phyloP scores from a whole-genome alignment of 2,888 invertebrate species.

The Chorisops tibialis region DNA sequence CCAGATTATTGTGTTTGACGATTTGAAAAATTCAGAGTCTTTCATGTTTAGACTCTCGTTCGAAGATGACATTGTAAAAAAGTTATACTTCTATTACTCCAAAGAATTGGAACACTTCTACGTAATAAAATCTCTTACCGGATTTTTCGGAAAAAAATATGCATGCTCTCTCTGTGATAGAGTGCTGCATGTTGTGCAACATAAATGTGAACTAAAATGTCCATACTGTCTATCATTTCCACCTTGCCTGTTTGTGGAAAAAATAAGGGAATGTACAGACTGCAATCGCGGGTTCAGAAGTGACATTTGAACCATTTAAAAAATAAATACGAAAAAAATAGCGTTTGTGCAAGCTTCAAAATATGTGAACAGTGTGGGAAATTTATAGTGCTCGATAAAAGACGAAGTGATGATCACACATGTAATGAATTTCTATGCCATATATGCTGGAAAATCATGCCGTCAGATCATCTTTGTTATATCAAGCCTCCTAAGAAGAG shows the following conservation, averaged over 20 bases:
- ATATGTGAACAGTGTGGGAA: too few relatives aligned
- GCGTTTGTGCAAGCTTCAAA: too few relatives aligned
- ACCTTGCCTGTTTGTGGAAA: background rate
- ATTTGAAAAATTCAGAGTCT: slow-evolving; percentile 1
- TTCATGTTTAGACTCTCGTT: slow-evolving; percentile 5
- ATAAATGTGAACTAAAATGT: background rate
- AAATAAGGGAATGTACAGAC: too few relatives aligned
- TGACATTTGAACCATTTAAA: too few relatives aligned
- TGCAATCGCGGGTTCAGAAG: too few relatives aligned
- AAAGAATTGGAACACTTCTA: slow-evolving; percentile 1
- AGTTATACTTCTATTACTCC: background rate
- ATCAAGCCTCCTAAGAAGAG: too few relatives aligned
- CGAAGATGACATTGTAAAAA: background rate
- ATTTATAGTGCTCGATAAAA: too few relatives aligned
- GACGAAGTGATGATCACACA: too few relatives aligned
- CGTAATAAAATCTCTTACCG: background rate
- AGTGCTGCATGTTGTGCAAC: background rate
- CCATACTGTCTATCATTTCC: background rate
- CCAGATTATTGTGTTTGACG: slow-evolving; percentile 18
- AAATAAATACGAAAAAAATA: too few relatives aligned
- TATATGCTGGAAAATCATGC: too few relatives aligned
- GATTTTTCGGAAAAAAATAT: background rate
- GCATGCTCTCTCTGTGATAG: background rate
- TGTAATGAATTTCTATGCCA: too few relatives aligned
- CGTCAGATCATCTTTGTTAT: too few relatives aligned